phyloP scores from a whole-genome alignment of 2,797 vertebrate species.

The Leptodactylus fallax region DNA sequence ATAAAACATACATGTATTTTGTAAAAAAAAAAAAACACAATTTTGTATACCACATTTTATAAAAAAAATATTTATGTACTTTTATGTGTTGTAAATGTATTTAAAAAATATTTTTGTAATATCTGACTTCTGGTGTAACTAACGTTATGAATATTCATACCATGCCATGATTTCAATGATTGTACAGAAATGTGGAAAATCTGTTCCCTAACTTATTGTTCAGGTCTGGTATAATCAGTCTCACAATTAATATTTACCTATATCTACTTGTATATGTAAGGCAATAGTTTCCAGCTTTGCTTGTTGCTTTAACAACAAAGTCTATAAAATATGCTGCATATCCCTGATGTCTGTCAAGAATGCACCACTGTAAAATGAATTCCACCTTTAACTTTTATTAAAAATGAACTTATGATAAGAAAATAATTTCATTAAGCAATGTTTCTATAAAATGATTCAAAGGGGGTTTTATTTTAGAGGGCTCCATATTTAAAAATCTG shows the following conservation, averaged over 20 bases:
- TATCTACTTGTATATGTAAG: background rate
- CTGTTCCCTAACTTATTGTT: slow-evolving; percentile 4
- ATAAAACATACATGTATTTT: slow-evolving; percentile 42
- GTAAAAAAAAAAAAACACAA: background rate
- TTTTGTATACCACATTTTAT: slow-evolving; percentile 47
- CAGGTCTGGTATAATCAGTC: background rate
- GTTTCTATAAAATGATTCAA: background rate
- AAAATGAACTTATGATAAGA: background rate
- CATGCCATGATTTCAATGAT: background rate
- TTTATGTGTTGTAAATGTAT: slow-evolving; percentile 15
- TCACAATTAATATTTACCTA: background rate
- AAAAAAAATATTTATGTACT: slow-evolving; percentile 57
- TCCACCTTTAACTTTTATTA: background rate
- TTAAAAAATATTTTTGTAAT: slow-evolving; percentile 28
- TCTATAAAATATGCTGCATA: background rate
- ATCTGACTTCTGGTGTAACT: background rate
- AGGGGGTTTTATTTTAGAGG: background rate
- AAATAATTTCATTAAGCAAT: background rate
- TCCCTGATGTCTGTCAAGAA: background rate
- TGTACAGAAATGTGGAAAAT: background rate
- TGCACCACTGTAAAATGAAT: background rate
- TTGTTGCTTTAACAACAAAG: background rate
- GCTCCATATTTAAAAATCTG: background rate
- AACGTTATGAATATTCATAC: background rate
- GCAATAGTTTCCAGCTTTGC: background rate